phyloP scores from a whole-genome alignment of 2,888 invertebrate species.

The Autographa pulchrina region DNA sequence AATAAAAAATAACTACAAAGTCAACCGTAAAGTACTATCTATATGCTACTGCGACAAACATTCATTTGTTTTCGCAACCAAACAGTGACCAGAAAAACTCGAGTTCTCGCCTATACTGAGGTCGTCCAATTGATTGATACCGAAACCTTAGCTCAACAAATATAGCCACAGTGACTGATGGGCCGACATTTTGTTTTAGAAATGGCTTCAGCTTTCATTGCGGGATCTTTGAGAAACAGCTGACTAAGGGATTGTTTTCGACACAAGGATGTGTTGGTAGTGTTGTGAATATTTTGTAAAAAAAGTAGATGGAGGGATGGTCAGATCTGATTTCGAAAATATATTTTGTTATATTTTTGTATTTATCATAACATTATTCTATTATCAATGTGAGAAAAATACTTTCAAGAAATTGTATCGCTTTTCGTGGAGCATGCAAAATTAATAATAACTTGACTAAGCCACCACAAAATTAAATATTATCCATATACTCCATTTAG shows the following conservation, averaged over 20 bases:
- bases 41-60: conserved; percentile 1
- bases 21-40: background rate
- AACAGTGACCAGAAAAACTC: background rate
- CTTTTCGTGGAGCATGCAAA: no score
- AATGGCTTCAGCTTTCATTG: conserved; percentile 12
- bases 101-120: background rate
- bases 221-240: background rate
- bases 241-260: background rate
- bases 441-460: no score
- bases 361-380: no score
- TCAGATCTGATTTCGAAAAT: no score
- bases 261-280: background rate
- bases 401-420: no score
- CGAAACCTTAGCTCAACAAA: conserved; percentile 10
- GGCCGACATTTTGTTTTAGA: conserved; percentile 2
- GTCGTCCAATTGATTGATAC: conserved; percentile 20
- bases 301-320: no score
- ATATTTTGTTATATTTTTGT: no score
- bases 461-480: no score
- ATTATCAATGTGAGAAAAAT: no score
- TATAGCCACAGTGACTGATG: conserved; percentile 22
- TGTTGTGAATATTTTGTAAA: background rate
- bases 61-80: background rate
- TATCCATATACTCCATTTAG: no score
- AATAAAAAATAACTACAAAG: background rate